Evolutionary conservation across 2,888 invertebrate genomes (phyloP).

Genomic region (Hemicrepidius hirtus): DNA sequence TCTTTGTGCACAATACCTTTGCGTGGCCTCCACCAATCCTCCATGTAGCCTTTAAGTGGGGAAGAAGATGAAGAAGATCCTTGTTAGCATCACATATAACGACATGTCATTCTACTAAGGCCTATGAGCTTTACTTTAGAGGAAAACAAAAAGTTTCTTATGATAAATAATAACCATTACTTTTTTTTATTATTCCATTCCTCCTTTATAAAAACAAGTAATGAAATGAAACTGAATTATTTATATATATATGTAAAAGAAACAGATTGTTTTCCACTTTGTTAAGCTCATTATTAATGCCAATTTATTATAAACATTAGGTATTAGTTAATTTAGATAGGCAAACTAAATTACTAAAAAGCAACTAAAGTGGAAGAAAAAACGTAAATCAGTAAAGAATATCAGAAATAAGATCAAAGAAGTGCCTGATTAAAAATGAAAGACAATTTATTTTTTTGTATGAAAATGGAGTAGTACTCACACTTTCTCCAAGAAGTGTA

Average conservation of each 20-base stretch:
- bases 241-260: too few species aligned
- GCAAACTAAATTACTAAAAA: constrained; percentile 12
- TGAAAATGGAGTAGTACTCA: constrained; percentile 63
- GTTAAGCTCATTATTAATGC: constrained; percentile 19
- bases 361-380: constrained; percentile 17
- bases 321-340: neutral
- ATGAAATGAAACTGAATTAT: too few species aligned
- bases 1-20: constrained; percentile 80
- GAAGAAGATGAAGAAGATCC: constrained; percentile 85
- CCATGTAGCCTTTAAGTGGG: constrained; percentile 97
- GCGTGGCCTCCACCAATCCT: constrained; percentile 98
- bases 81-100: constrained; percentile 73
- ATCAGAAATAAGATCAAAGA: constrained; percentile 18
- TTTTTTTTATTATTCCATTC: too few species aligned
- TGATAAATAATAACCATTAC: neutral
- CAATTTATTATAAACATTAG: constrained; percentile 9
- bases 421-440: constrained; percentile 62
- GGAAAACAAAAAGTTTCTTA: constrained; percentile 31
- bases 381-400: neutral
- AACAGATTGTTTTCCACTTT: constrained; percentile 27
- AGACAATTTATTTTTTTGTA: constrained; percentile 50
- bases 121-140: constrained; percentile 40
- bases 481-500: constrained; percentile 68
- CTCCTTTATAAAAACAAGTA: too few species aligned
- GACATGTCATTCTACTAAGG: constrained; percentile 58